A percentile compares a stretch with the other conserved stretches of the same genome.
phyloP scores from a whole-genome alignment of 2,113 vertebrate genomes.

The Macaca mulatta region DNA sequence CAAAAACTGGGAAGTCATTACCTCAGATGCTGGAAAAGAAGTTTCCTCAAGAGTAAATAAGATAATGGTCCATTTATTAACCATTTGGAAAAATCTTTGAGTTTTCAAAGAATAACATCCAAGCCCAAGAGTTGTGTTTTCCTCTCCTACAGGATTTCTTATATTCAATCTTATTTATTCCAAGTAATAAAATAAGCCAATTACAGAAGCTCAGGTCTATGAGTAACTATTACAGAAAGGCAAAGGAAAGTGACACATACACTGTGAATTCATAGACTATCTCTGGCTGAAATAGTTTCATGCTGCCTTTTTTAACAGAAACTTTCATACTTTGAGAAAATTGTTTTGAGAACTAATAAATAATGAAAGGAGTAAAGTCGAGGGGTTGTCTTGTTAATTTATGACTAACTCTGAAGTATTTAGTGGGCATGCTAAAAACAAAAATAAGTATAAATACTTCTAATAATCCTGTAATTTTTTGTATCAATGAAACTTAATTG shows the following conservation, averaged over 20 bases:
- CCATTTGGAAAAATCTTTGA: neutral
- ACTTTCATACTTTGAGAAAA: neutral
- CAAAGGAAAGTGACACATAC: neutral
- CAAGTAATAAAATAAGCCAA: neutral
- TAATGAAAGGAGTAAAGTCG: neutral
- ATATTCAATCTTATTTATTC: neutral
- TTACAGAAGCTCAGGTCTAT: neutral
- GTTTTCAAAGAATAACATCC: neutral
- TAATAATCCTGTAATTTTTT: neutral
- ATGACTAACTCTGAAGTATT: neutral
- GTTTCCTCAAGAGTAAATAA: neutral
- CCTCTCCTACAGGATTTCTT: neutral
- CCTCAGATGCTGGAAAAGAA: neutral
- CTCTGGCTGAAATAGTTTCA: neutral
- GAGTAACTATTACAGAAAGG: neutral
- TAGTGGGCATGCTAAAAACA: neutral
- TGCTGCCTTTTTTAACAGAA: neutral
- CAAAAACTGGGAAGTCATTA: neutral
- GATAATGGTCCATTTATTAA: neutral
- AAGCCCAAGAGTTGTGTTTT: neutral
- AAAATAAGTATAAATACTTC: neutral
- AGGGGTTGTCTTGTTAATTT: neutral
- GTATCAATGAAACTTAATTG: neutral
- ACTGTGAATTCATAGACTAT: neutral
- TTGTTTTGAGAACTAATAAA: neutral